Evolutionary conservation across 2,888 invertebrate species (phyloP), one percentile per base, ranked within the genome.

Genomic region (Orgyia antiqua): DNA sequence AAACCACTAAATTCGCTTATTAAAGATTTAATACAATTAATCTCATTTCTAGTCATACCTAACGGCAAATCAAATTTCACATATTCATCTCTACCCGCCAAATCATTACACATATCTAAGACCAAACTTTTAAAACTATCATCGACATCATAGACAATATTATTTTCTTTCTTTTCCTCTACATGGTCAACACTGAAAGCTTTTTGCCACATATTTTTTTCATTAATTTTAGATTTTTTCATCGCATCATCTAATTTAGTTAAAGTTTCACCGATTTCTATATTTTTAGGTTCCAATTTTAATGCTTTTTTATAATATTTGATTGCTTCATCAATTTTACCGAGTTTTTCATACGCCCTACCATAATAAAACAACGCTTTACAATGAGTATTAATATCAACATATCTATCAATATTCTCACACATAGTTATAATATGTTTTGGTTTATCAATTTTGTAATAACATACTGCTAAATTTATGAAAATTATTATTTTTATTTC

Each of bases 311-410:
- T 78, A 18, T 74, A 84, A 20, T 68, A 79, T 1, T 42, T 42
- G 0, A 75, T 33, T 0, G 86, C 80, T 2, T 66, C 45, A 0
- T 80, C 77, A 0, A 55, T 46, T 17, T 65, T 76, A 0, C 72
- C 76, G 2, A 77, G 17, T 46, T 67, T 48, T 39, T 80, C 66
- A 13, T 72, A 54, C 0, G 78, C 84, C 19, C 63, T 56, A 0
- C 78, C 86, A 8, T 68, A 76, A 12, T 80, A 83, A 52, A 68
- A 86, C 2, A 80, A 35, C 0, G 59, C 75, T 58, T 86, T 86
- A 10, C 82, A 78, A 24, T 82, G 68, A 0, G 54, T 72, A 7
- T 80, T 62, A 0, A 72, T 51, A 24, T 80, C 68, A 0, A 66
- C 66, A 0, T 72, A 43, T 1, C 47, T 60, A 7, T 79, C 79